Base-by-base conservation (phyloP, 1,140 invertebrate genomes). In the Melipona quadrifasciata region DNA sequence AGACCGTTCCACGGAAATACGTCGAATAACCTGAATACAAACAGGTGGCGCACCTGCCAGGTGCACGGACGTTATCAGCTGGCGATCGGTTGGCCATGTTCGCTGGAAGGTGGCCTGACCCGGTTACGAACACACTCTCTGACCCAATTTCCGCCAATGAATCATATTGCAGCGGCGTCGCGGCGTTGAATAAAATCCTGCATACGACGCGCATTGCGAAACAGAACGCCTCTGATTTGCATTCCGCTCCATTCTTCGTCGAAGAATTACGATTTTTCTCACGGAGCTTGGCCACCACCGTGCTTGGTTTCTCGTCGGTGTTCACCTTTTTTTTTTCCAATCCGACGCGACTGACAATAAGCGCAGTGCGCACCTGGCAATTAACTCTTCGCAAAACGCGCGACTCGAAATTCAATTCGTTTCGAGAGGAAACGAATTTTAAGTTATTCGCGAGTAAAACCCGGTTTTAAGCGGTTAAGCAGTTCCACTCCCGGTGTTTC, bases 1-100 rank as follows among this genome's bases (percentile, higher is more conserved):
- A 65, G 70, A 31, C 16, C 31, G 16, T 39, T n/a, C 65, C 31
- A 39, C 31, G 65, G 24, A 34, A 24, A 73, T 17, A 58, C 61
- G 77, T 75, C 64, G 70, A 24, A 71, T 57, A 73, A 74, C 70
- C 55, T 72, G 78, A 87, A 80, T 88, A 88, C n/a, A n/a, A n/a
- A 85, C 86, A 87, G 86, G 78, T 85, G 86, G 86, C 64, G 80
- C 70, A 81, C 73, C 82, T 88, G 79, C 72, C 79, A 73, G 77
- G 77, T 80, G 77, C 83, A 57, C 39, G 39, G 53, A 80, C 84
- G 77, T 80, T 84, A 84, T 88, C 81, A 82, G 83, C 58, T 68
- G 78, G 78, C 34, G 24, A 80, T 80, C 81, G 51, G 39, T 39
- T 79, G 65, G 51, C 53, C 65, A 84, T 31, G 86, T 61, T 87